A percentile compares a stretch with the other conserved stretches of the same genome.
phyloP scores from a whole-genome alignment of 2,888 invertebrate genomes.

The Sisyra terminalis region DNA sequence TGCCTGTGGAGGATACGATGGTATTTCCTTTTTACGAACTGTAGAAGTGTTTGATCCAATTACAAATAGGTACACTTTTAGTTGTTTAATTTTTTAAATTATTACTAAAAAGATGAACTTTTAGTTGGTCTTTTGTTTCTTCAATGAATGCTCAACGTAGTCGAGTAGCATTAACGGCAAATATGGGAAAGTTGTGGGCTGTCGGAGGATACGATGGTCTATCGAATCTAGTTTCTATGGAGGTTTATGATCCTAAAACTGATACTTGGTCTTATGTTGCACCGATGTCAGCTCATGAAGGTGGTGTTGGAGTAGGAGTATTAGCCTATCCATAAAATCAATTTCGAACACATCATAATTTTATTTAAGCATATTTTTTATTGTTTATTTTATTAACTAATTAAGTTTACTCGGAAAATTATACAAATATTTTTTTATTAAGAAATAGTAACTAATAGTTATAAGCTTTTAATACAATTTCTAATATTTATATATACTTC shows the following conservation, averaged over 20 bases:
- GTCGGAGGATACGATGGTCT: slow-evolving; percentile 69
- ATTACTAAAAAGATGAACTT: slow-evolving; percentile 6
- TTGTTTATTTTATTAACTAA: too few relatives aligned
- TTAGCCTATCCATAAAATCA: slow-evolving; percentile 24
- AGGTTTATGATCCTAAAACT: slow-evolving; percentile 59
- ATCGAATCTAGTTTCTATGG: slow-evolving; percentile 67
- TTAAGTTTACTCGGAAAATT: too few relatives aligned
- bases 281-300: slow-evolving; percentile 74
- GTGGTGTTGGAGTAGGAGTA: slow-evolving; percentile 79
- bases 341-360: too few relatives aligned
- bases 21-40: slow-evolving; percentile 61
- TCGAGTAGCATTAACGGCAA: slow-evolving; percentile 65
- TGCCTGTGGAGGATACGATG: slow-evolving; percentile 76
- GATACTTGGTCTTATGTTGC: slow-evolving; percentile 59
- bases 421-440: too few relatives aligned
- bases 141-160: slow-evolving; percentile 72
- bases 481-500: too few relatives aligned
- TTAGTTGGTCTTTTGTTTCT: slow-evolving; percentile 56
- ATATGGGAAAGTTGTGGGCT: slow-evolving; percentile 70
- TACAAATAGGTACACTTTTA: slow-evolving; percentile 37
- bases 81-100: slow-evolving; percentile 1
- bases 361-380: too few relatives aligned
- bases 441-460: too few relatives aligned
- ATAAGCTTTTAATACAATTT: too few relatives aligned
- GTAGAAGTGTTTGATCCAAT: slow-evolving; percentile 68